Percentiles rank a stretch among this genome's conserved stretches.
Conservation (phyloP, 2,797 vertebrate genomes). For the Fratercula arctica region DNA sequence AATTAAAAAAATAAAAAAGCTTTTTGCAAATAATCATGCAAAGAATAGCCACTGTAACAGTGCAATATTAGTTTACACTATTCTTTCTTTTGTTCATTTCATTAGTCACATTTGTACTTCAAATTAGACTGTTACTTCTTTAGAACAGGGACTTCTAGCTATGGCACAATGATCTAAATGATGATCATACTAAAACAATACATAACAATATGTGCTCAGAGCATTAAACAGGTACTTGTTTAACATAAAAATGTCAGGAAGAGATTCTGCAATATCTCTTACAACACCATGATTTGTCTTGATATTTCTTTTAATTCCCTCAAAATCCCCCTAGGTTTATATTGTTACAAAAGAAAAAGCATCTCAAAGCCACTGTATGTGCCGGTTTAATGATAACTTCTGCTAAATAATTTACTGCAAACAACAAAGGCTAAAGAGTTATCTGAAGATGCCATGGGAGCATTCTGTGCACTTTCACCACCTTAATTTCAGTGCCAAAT, state of each 20-base stretch:
- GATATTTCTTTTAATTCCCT: slow-evolving; percentile 41
- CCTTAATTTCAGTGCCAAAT: slow-evolving; percentile 2
- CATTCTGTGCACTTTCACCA: background rate
- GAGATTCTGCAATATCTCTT: background rate
- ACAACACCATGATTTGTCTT: background rate
- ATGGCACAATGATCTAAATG: background rate
- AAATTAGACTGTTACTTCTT: background rate
- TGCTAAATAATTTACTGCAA: slow-evolving; percentile 55
- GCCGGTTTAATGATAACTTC: slow-evolving; percentile 31
- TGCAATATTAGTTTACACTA: background rate
- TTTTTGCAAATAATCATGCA: background rate
- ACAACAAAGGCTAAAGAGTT: slow-evolving; percentile 38
- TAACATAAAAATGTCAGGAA: background rate
- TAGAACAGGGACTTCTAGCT: background rate
- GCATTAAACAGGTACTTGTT: slow-evolving; percentile 23
- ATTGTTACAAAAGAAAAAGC: background rate
- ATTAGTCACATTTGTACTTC: background rate
- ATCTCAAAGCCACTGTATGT: background rate
- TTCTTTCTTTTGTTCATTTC: background rate
- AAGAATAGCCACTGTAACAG: background rate
- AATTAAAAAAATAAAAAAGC: background rate
- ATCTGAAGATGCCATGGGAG: background rate
- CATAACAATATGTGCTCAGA: background rate
- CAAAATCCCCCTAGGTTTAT: background rate
- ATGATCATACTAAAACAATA: background rate